Percentiles rank a stretch among this genome's conserved stretches.
Conservation (phyloP, 2,797 vertebrate genomes). For the Hafferia zeledoni region DNA sequence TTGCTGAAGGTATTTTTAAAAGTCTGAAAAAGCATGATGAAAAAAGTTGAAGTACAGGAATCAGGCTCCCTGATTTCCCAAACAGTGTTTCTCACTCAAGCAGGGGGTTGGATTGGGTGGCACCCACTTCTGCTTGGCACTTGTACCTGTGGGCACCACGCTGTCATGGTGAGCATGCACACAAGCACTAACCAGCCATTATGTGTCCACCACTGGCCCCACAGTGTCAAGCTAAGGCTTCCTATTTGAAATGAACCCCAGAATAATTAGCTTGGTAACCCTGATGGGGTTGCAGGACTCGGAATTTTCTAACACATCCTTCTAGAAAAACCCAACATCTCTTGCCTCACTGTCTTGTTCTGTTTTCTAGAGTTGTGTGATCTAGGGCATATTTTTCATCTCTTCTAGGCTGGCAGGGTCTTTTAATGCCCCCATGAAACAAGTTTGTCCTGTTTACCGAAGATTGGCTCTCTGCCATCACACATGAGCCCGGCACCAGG, state of each 20-base stretch:
- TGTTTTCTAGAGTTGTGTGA: neutral
- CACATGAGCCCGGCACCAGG: neutral
- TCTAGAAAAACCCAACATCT: neutral
- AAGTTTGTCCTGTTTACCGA: neutral
- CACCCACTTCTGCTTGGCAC: neutral
- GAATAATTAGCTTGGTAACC: neutral
- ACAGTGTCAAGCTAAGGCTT: neutral
- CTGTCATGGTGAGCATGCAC: neutral
- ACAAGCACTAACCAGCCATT: neutral
- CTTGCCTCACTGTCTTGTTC: neutral
- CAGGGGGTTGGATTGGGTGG: neutral
- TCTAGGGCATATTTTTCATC: neutral
- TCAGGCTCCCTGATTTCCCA: neutral
- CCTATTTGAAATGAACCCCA: neutral
- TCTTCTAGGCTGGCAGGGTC: neutral
- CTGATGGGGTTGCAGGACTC: neutral
- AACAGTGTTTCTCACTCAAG: neutral
- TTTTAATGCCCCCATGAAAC: neutral
- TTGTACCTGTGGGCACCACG: accelerated
- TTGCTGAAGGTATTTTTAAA: neutral
- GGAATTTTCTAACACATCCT: neutral
- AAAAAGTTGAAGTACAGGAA: neutral
- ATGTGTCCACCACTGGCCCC: accelerated
- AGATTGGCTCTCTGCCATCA: accelerated
- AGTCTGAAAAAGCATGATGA: neutral